phyloP scores from a whole-genome alignment of 2,797 vertebrate species.

The Sciurus vulgaris region DNA sequence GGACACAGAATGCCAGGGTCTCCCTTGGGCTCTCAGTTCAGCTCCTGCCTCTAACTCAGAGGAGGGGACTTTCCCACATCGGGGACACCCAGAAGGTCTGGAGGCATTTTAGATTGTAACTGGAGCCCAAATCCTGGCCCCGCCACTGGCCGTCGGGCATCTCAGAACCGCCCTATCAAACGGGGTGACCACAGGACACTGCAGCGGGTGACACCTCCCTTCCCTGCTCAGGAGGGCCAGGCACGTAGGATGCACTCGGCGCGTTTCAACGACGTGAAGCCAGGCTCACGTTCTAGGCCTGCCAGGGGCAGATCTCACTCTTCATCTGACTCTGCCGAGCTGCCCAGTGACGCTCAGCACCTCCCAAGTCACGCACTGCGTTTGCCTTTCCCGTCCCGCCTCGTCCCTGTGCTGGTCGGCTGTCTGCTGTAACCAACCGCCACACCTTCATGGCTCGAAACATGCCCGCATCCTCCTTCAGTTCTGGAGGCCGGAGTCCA shows the following conservation, averaged over 20 bases:
- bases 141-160: accelerated
- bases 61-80: not conserved
- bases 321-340: not conserved
- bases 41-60: not conserved
- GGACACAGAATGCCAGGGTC: accelerated
- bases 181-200: accelerated
- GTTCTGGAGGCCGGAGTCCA: not conserved
- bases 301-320: accelerated
- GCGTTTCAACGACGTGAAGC: not conserved
- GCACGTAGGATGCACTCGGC: accelerated
- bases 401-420: not conserved
- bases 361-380: accelerated
- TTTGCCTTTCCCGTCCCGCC: not conserved
- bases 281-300: not conserved
- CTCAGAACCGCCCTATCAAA: not conserved
- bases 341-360: not conserved
- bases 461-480: accelerated
- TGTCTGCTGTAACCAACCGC: not conserved
- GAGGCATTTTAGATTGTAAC: not conserved
- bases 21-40: not conserved
- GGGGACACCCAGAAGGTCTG: not conserved
- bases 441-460: not conserved
- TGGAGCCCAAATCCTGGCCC: not conserved
- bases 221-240: not conserved
- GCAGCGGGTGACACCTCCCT: accelerated